A percentile compares a stretch with the other conserved stretches of the same genome.
Conservation (phyloP, 2,888 invertebrate genomes). For the Digitonthophagus gazella region DNA sequence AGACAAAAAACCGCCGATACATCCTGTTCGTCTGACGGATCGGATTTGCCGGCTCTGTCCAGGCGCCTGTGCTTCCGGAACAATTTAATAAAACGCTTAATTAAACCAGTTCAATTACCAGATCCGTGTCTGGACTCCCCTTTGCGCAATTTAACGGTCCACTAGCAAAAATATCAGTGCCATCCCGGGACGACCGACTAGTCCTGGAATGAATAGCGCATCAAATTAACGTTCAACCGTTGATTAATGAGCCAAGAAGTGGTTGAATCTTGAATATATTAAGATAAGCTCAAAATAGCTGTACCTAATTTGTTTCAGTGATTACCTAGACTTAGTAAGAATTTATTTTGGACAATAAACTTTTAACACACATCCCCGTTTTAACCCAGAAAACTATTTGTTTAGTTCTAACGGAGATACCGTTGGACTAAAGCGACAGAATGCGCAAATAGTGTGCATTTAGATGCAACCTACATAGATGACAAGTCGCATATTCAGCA, state of each 20-base stretch:
- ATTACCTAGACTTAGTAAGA: no score
- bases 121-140: background rate
- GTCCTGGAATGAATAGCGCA: background rate
- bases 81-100: slow-evolving; percentile 16
- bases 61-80: background rate
- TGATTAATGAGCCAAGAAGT: background rate
- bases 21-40: background rate
- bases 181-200: background rate
- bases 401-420: background rate
- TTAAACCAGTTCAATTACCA: slow-evolving; percentile 9
- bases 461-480: background rate
- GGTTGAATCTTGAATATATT: no score
- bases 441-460: background rate
- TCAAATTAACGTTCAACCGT: background rate
- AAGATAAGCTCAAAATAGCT: no score
- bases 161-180: background rate
- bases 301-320: no score
- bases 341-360: no score
- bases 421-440: background rate
- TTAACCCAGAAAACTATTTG: background rate
- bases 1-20: background rate
- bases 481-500: background rate
- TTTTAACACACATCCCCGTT: background rate
- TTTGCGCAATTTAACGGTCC: background rate
- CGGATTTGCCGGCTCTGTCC: background rate